Evolutionary conservation across 2,113 vertebrate genomes (phyloP).

Genomic region (Telmatochromis bifrenatus): DNA sequence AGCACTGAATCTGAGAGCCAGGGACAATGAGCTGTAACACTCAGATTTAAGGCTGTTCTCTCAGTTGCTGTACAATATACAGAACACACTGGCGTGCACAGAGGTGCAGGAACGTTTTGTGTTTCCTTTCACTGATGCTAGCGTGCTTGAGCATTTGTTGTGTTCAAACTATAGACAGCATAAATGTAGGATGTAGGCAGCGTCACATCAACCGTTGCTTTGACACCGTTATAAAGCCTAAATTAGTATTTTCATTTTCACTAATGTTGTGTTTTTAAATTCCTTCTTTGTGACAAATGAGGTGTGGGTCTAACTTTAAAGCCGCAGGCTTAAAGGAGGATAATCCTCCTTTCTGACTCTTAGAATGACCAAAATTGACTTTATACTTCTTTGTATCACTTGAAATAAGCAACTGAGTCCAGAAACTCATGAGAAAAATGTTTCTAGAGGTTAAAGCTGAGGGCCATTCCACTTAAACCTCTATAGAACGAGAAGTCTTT

Average conservation of each 20-base stretch:
- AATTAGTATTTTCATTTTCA: neutral
- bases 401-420: neutral
- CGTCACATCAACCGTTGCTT: neutral
- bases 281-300: neutral
- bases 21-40: neutral
- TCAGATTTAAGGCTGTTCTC: neutral
- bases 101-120: rapidly evolving
- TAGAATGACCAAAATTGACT: neutral
- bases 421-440: neutral
- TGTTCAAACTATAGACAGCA: rapidly evolving
- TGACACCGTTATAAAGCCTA: neutral
- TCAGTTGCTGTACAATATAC: neutral
- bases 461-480: neutral
- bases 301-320: neutral
- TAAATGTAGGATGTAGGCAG: neutral
- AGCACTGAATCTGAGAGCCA: neutral
- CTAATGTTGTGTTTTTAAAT: neutral
- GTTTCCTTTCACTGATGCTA: neutral
- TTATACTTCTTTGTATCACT: neutral
- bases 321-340: neutral
- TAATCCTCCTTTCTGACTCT: neutral
- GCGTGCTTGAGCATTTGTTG: neutral
- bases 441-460: rapidly evolving
- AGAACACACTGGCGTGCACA: neutral
- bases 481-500: rapidly evolving